These are phyloP conservation scores for Aurelia aurita DNA, from an alignment of 30 jellyfish, hydroid and myxozoan genomes.

Conservation along the genomic window DNA sequence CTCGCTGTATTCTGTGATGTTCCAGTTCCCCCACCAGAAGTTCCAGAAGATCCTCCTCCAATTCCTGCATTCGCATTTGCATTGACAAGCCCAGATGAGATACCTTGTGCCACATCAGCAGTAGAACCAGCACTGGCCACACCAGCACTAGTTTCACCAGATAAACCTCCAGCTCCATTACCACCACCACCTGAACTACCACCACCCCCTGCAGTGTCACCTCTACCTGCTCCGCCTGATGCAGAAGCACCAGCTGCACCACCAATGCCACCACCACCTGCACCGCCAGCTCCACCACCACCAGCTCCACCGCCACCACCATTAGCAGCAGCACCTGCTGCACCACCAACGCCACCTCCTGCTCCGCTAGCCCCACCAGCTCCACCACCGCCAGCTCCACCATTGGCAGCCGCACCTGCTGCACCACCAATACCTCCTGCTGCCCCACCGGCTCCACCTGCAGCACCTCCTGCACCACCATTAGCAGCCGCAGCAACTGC, in stretches of 20 bases:
- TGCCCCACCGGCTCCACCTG: conserved; percentile 44
- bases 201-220: conserved; percentile 25
- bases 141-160: conserved; percentile 70
- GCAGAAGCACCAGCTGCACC: conserved; percentile 4
- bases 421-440: conserved; percentile 33
- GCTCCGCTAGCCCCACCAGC: conserved; percentile 62
- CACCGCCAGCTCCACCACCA: conserved; percentile 57
- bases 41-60: conserved; percentile 16
- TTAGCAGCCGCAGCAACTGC: conserved; percentile 28
- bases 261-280: conserved; percentile 48
- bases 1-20: conserved; percentile 26
- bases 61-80: conserved; percentile 48
- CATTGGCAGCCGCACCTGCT: conserved; percentile 49
- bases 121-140: conserved; percentile 59
- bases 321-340: conserved; percentile 46
- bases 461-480: conserved; percentile 53
- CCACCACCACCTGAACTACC: conserved; percentile 68
- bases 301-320: conserved; percentile 75
- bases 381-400: conserved; percentile 59
- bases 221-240: conserved; percentile 37
- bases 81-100: conserved; percentile 50
- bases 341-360: conserved; percentile 52
- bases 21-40: conserved; percentile 23
- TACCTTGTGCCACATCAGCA: conserved; percentile 72
- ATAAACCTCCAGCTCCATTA: conserved; percentile 68